Conservation (phyloP, 2,888 invertebrate species). For the Harpalus rufipes region DNA sequence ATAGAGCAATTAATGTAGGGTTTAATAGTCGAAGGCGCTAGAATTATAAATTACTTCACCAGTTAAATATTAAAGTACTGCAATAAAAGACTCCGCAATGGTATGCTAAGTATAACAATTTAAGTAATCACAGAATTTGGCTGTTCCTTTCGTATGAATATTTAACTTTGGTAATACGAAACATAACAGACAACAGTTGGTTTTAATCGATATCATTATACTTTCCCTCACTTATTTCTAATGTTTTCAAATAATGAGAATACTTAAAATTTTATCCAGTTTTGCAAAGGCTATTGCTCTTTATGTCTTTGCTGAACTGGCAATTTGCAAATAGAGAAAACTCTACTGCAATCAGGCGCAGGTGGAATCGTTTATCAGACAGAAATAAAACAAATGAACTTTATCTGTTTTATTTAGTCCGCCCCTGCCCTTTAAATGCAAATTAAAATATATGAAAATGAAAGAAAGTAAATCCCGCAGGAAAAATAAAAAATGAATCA, state of each 20-base stretch:
- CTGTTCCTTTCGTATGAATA: constrained; percentile 45
- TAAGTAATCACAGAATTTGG: constrained; percentile 27
- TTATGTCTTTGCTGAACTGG: not conserved
- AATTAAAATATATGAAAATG: constrained; percentile 13
- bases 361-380: not conserved
- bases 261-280: not conserved
- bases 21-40: constrained; percentile 28
- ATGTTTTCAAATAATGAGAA: constrained; percentile 27
- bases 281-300: not conserved
- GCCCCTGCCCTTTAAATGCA: not conserved
- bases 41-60: constrained; percentile 35
- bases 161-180: constrained; percentile 35
- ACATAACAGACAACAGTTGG: constrained; percentile 50
- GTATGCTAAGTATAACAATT: constrained; percentile 31
- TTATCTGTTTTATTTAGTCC: not conserved
- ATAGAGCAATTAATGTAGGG: constrained; percentile 26
- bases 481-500: constrained; percentile 30
- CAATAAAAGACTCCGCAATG: constrained; percentile 35
- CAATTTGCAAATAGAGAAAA: not conserved
- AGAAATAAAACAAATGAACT: not conserved
- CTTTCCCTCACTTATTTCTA: constrained; percentile 2
- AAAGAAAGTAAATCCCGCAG: not conserved
- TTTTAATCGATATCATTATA: constrained; percentile 50
- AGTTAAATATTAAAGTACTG: constrained; percentile 24
- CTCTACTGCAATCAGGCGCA: not conserved